phyloP scores from a whole-genome alignment of 1,140 invertebrate species.

The Papilio glaucus region DNA sequence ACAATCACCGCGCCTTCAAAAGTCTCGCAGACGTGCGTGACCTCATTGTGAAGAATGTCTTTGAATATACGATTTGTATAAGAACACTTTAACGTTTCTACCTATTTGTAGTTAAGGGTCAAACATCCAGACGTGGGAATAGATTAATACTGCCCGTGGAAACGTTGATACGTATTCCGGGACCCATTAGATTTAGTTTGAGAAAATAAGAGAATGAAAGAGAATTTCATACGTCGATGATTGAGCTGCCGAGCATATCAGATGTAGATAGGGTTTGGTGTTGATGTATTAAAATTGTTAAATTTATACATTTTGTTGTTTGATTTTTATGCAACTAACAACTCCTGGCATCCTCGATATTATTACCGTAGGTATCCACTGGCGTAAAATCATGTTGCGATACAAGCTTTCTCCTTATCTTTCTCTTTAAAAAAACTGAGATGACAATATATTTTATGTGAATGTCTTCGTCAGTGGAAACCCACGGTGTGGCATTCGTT shows the following conservation, averaged over 20 bases:
- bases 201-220: slow-evolving; percentile 34
- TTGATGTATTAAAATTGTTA: slow-evolving; percentile 74
- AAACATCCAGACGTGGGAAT: background rate
- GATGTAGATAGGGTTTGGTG: slow-evolving; percentile 72
- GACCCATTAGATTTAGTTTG: slow-evolving; percentile 29
- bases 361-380: too few relatives aligned
- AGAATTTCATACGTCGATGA: slow-evolving; percentile 40
- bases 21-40: background rate
- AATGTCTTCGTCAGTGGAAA: too few relatives aligned
- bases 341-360: background rate
- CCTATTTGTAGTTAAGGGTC: background rate
- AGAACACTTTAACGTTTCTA: background rate
- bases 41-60: background rate
- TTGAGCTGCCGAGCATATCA: slow-evolving; percentile 70
- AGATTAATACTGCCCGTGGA: background rate
- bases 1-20: background rate
- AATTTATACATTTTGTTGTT: slow-evolving; percentile 64
- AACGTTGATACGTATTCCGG: background rate
- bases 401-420: too few relatives aligned
- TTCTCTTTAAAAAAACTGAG: too few relatives aligned
- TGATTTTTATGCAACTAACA: slow-evolving; percentile 45
- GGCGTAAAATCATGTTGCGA: too few relatives aligned
- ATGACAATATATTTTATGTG: too few relatives aligned
- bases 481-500: too few relatives aligned
- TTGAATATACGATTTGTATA: background rate